phyloP scores from a whole-genome alignment of 2,888 invertebrate species.

The Parapristionchus giblindavisi region DNA sequence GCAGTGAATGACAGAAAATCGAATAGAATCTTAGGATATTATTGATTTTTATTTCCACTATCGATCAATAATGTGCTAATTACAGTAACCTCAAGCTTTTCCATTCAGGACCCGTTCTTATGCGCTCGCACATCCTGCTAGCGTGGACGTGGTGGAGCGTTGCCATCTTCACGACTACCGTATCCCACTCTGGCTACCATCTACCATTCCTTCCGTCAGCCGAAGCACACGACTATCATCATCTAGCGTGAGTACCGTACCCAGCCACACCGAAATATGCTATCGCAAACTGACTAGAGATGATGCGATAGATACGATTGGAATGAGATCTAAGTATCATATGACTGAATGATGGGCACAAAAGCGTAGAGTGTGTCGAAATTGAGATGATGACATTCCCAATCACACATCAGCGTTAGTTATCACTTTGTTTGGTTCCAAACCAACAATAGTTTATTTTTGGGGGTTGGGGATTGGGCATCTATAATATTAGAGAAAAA shows the following conservation, averaged over 20 bases:
- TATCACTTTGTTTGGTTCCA: no score
- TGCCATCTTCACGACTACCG: conserved; percentile 82
- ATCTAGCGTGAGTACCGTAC: conserved; percentile 76
- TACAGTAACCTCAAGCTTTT: not conserved
- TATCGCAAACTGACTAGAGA: conserved; percentile 18
- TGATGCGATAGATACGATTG: conserved; percentile 19
- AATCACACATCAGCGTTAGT: no score
- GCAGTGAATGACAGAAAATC: no score
- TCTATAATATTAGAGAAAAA: no score
- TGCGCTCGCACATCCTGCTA: conserved; percentile 80
- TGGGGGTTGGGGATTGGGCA: no score
- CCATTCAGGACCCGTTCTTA: conserved; percentile 72
- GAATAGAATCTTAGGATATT: no score
- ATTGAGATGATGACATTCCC: no score
- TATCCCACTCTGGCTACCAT: conserved; percentile 86
- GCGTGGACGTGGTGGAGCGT: conserved; percentile 79
- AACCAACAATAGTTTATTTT: no score
- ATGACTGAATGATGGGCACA: not conserved
- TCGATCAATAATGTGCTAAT: no score
- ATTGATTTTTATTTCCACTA: no score
- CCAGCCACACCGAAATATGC: not conserved
- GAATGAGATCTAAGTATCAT: not conserved
- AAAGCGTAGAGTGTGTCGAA: not conserved
- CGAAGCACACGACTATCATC: conserved; percentile 87
- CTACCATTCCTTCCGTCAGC: conserved; percentile 85